Percentiles rank a stretch among this genome's conserved stretches.
These are phyloP conservation scores for Sitobion miscanthi DNA, from an alignment of 1,140 invertebrate species.

Conservation along the genomic window DNA sequence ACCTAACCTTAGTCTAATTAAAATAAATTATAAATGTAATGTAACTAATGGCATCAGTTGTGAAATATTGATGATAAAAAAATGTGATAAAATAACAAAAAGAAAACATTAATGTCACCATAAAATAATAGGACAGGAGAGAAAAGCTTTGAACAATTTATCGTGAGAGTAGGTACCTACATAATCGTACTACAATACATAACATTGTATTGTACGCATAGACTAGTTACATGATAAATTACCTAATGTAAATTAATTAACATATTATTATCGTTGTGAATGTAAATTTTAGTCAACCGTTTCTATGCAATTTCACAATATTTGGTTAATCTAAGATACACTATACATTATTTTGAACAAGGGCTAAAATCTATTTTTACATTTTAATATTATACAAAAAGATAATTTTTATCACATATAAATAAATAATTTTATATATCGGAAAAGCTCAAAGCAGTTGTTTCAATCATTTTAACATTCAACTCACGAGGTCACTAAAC, in stretches of 20 bases:
- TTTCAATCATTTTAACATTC: background rate
- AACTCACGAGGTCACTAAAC: background rate
- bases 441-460: background rate
- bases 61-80: background rate
- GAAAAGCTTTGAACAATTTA: background rate
- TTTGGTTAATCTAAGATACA: background rate
- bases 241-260: background rate
- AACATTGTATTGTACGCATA: background rate
- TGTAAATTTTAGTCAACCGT: constrained; percentile 9
- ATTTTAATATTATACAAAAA: background rate
- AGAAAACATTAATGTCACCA: background rate
- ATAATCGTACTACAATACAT: background rate
- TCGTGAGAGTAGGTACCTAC: background rate
- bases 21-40: background rate
- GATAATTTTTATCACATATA: background rate
- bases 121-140: background rate
- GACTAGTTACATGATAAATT: background rate
- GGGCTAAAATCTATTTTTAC: background rate
- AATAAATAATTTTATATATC: background rate
- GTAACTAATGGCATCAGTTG: background rate
- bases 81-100: background rate
- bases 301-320: background rate
- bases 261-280: background rate
- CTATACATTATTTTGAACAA: background rate
- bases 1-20: background rate